Evolutionary conservation across 2,113 vertebrate species (phyloP).

Genomic region (Phaethon lepturus): DNA sequence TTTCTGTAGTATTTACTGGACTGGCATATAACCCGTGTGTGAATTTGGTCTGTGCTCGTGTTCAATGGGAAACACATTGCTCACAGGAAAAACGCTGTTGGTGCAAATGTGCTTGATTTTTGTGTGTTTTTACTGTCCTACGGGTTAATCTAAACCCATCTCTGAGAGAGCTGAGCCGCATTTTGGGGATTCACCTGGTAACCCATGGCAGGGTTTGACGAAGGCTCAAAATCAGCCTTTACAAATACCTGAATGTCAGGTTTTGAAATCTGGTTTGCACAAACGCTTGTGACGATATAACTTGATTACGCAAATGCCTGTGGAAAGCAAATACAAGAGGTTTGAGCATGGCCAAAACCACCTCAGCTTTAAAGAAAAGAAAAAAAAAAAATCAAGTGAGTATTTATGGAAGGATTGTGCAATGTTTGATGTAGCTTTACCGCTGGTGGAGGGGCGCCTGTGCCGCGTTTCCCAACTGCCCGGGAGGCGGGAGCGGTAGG

Average conservation of each 20-base stretch:
- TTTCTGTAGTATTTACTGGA: neutral
- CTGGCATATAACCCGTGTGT: accelerated
- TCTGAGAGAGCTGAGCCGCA: neutral
- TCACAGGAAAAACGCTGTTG: accelerated
- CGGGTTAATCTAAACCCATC: neutral
- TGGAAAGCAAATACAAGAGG: neutral
- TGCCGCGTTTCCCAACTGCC: neutral
- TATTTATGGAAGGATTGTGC: neutral
- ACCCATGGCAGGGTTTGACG: neutral
- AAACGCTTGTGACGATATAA: neutral
- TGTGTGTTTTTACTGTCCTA: neutral
- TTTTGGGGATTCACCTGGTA: neutral
- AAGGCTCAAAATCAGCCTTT: neutral
- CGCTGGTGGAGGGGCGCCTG: neutral
- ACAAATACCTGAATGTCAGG: neutral
- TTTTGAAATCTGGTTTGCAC: neutral
- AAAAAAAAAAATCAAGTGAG: neutral
- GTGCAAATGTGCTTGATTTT: accelerated
- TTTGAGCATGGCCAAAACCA: neutral
- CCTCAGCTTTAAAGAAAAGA: neutral
- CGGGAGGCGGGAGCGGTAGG: neutral
- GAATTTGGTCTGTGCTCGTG: accelerated
- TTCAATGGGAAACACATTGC: too few species aligned
- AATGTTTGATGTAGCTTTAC: neutral
- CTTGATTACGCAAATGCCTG: slow-evolving; percentile 4